These are phyloP conservation scores for Caenorhabditis tropicalis DNA, from an alignment of 1,140 invertebrate species.

Conservation along the genomic window DNA sequence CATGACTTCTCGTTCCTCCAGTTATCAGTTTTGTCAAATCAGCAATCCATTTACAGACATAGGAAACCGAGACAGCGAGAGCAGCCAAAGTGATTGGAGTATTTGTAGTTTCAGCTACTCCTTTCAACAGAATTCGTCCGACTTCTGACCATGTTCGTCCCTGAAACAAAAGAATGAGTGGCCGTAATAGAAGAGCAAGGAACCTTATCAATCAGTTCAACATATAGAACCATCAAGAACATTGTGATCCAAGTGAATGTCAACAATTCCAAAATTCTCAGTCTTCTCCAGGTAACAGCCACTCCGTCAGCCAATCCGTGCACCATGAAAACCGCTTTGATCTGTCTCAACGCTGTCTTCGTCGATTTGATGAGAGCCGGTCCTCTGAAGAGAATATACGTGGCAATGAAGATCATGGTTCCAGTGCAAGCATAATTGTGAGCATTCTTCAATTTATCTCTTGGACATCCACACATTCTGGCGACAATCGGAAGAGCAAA, in stretches of 20 bases:
- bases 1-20: constrained; percentile 72
- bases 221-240: constrained; percentile 54
- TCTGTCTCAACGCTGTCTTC: constrained; percentile 69
- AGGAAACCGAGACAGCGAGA: constrained; percentile 75
- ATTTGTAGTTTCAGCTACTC: constrained; percentile 55
- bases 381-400: constrained; percentile 74
- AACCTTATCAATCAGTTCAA: constrained; percentile 56
- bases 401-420: constrained; percentile 72
- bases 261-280: constrained; percentile 57
- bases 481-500: constrained; percentile 75
- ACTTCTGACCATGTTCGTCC: constrained; percentile 49
- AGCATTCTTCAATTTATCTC: constrained; percentile 73
- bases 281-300: constrained; percentile 54
- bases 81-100: constrained; percentile 76
- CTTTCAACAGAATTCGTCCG: constrained; percentile 53
- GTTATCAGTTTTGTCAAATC: constrained; percentile 74
- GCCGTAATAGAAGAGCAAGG: background rate
- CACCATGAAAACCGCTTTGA: constrained; percentile 54
- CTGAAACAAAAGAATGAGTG: constrained; percentile 48
- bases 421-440: constrained; percentile 75
- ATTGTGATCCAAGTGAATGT: constrained; percentile 59
- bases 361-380: constrained; percentile 73
- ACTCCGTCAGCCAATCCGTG: constrained; percentile 49
- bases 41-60: constrained; percentile 74
- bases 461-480: constrained; percentile 73